phyloP scores from a whole-genome alignment of 2,797 vertebrate genomes.

The Choloepus didactylus region DNA sequence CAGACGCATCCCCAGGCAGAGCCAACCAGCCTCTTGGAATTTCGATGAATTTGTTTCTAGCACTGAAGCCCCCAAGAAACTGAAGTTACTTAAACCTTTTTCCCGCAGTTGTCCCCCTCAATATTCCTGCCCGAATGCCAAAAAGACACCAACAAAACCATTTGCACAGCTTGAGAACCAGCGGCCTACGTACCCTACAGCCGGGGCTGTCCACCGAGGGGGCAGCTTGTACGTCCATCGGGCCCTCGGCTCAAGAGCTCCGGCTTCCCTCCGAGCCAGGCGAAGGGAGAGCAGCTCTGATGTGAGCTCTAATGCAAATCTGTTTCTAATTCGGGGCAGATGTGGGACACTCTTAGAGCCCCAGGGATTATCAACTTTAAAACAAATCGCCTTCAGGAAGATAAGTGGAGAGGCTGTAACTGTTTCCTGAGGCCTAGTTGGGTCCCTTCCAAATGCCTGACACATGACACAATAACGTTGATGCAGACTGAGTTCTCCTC shows the following conservation, averaged over 20 bases:
- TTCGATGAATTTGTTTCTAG: not conserved
- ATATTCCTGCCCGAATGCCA: not conserved
- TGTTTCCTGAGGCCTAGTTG: constrained; percentile 77
- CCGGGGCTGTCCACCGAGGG: constrained; percentile 78
- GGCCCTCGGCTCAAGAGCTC: constrained; percentile 80
- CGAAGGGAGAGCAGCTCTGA: not conserved
- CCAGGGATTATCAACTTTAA: constrained; percentile 83
- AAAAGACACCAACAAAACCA: not conserved
- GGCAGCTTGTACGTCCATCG: constrained; percentile 66
- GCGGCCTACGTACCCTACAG: not conserved
- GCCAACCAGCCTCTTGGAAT: not conserved
- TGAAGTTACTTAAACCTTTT: not conserved
- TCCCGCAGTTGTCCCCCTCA: not conserved
- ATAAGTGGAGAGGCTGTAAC: constrained; percentile 79
- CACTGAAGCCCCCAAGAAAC: not conserved
- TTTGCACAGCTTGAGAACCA: not conserved
- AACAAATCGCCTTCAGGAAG: constrained; percentile 83
- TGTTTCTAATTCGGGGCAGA: constrained; percentile 88
- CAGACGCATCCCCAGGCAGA: not conserved
- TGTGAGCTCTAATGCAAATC: constrained; percentile 84
- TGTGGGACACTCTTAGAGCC: constrained; percentile 80
- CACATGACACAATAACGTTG: constrained; percentile 47
- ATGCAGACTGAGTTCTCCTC: constrained; percentile 49
- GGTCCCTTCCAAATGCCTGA: constrained; percentile 82
- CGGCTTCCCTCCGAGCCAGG: constrained; percentile 83